Percentiles rank a stretch among this genome's conserved stretches.
These are phyloP conservation scores for Agrotis segetum DNA, from an alignment of 2,888 invertebrate genomes.

Conservation along the genomic window DNA sequence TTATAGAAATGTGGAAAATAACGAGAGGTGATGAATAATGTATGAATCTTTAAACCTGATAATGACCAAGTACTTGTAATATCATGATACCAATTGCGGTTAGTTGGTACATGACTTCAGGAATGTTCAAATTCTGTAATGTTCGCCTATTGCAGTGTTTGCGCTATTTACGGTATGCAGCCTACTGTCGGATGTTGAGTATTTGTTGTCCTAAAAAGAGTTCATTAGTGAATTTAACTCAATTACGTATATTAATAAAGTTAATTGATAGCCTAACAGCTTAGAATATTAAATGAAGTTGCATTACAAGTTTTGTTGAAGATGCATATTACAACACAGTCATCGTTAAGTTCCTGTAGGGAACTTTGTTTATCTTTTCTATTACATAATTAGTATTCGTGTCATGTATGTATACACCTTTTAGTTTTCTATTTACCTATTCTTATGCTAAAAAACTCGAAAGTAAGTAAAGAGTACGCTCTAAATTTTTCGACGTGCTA, in stretches of 20 bases:
- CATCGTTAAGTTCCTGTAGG: background rate
- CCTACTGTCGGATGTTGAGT: slow-evolving; percentile 2
- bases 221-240: background rate
- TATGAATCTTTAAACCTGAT: slow-evolving; percentile 25
- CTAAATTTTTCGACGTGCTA: slow-evolving; percentile 38
- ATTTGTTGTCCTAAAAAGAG: background rate
- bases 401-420: slow-evolving; percentile 10
- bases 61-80: background rate
- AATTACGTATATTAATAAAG: background rate
- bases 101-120: slow-evolving; percentile 16
- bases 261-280: too few species aligned
- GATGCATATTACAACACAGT: background rate
- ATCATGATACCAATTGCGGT: slow-evolving; percentile 43
- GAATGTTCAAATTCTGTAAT: slow-evolving; percentile 46
- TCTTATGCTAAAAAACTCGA: slow-evolving; percentile 22
- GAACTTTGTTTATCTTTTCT: background rate
- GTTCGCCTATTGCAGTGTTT: slow-evolving; percentile 11
- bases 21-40: slow-evolving; percentile 11
- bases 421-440: slow-evolving; percentile 4
- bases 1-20: slow-evolving; percentile 41
- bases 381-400: background rate
- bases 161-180: background rate
- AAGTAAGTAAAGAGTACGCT: slow-evolving; percentile 45
- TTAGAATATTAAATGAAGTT: background rate
- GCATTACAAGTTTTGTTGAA: background rate